These are phyloP conservation scores for Tipula unca DNA, from an alignment of 2,888 invertebrate genomes.

Conservation along the genomic window DNA sequence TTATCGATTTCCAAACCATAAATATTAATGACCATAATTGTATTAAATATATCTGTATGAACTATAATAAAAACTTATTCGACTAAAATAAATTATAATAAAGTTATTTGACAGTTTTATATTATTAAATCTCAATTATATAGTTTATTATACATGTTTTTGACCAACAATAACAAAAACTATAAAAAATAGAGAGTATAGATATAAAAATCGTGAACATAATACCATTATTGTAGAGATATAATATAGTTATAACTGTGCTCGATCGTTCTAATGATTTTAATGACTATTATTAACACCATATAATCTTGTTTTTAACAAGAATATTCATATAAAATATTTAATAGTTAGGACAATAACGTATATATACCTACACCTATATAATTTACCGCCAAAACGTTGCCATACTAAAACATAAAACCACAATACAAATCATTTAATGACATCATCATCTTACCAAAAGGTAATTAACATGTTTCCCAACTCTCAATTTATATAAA, in stretches of 20 bases:
- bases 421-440: neutral
- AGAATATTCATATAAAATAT: neutral
- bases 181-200: neutral
- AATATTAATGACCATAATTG: neutral
- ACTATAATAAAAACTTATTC: neutral
- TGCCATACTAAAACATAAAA: neutral
- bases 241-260: neutral
- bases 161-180: neutral
- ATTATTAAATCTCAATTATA: neutral
- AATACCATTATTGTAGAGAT: neutral
- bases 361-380: no score
- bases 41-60: neutral
- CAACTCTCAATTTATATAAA: neutral
- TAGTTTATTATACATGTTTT: neutral
- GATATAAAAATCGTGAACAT: neutral
- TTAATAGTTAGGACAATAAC: no score
- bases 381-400: no score
- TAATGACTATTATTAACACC: neutral
- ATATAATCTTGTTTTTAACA: neutral
- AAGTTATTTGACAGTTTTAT: neutral
- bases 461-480: neutral
- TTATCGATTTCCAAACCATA: neutral
- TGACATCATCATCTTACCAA: neutral
- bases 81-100: neutral
- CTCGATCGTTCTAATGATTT: neutral